Base-by-base conservation (phyloP, 2,888 invertebrate species). In the Anoplius nigerrimus region DNA sequence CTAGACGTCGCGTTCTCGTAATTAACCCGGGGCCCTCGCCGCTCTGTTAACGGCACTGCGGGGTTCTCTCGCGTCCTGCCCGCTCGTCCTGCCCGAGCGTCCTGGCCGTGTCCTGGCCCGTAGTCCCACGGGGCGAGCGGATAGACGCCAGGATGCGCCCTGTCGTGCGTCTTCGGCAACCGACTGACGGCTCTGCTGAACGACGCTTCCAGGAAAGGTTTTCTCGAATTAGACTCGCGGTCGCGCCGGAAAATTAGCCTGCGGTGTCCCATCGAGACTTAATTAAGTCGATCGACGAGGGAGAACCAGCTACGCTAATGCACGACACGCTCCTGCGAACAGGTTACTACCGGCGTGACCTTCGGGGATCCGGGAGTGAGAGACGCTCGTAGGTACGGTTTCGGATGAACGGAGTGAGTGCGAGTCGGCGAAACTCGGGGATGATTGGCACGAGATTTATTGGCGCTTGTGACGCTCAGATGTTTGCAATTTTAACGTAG, bases 131-230 rank as follows among this genome's bases (percentile, higher is more conserved):
- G 53, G 22, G n/a, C n/a, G 53, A 53, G n/a, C 20, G 16, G 53
- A 13, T 22, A 27, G 57, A 24, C 22, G 58, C 52, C 68, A 68
- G 68, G 71, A 73, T 69, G 63, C 56, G 73, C 69, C 66, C 69
- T 69, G 71, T 74, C 62, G 56, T 61, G 56, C 66, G 69, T 61
- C 48, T 48, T 48, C 48, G 43, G 66, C 22, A 45, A 57, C 58
- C 27, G 73, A 69, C 68, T 34, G 58, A 46, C 56, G 46, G 55
- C 11, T 13, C 62, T 64, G 62, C 62, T 69, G 62, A 66, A 66
- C 45, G 55, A 60, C 52, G 56, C 61, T 66, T 68, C 54, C 66
- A 58, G 62, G 42, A 67, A 67, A 52, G 55, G 57, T 46, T 22
- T 62, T 45, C 46, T 48, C 43, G 21, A 46, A 55, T 22, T 42